These are phyloP conservation scores for Drosophila lacertosa DNA, from an alignment of 1,140 invertebrate genomes.

Conservation along the genomic window DNA sequence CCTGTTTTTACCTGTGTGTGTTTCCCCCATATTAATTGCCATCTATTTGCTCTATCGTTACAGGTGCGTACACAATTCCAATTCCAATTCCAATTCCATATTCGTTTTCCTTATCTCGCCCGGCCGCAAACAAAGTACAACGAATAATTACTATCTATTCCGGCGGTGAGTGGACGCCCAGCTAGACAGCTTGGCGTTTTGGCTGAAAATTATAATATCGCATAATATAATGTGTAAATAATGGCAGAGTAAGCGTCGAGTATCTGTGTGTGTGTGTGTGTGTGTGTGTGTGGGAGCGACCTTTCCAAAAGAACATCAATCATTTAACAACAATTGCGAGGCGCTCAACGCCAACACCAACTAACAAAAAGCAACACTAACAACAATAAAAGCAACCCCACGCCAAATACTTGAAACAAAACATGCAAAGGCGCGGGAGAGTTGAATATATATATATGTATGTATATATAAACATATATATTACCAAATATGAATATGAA, in stretches of 20 bases:
- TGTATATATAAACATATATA: too few relatives aligned
- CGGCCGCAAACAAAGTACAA: conserved; percentile 23
- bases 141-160: conserved; percentile 42
- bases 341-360: conserved; percentile 64
- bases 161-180: conserved; percentile 32
- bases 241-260: conserved; percentile 19
- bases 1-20: not conserved
- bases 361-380: conserved; percentile 25
- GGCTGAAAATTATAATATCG: conserved; percentile 51
- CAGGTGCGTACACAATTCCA: conserved; percentile 66
- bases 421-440: conserved; percentile 45
- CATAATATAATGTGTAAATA: conserved; percentile 64
- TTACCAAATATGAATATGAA: conserved; percentile 79
- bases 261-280: conserved; percentile 16
- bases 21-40: conserved; percentile 46
- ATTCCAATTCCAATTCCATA: conserved; percentile 2
- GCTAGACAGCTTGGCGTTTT: conserved; percentile 61
- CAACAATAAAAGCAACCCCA: conserved; percentile 47
- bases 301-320: conserved; percentile 67
- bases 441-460: too few relatives aligned
- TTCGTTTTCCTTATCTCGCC: conserved; percentile 32
- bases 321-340: conserved; percentile 69
- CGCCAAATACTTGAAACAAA: conserved; percentile 35
- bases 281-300: conserved; percentile 50
- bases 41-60: conserved; percentile 51